Evolutionary conservation across 2,113 vertebrate genomes (phyloP).

Genomic region (Bambusicola thoracicus): DNA sequence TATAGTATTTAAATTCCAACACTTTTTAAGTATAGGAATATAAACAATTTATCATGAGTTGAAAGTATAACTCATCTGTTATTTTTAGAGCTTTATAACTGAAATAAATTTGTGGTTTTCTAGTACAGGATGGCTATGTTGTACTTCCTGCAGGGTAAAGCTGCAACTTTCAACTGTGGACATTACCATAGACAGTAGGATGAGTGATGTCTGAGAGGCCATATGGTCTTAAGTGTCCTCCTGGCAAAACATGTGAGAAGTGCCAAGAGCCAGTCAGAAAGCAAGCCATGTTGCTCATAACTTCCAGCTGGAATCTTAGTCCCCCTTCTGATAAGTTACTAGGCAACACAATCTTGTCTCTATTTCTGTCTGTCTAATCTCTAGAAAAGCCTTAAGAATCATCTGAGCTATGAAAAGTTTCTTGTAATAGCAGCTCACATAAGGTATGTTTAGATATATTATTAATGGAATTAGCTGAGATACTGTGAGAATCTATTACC

Average conservation of each 20-base stretch:
- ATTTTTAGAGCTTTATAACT: not conserved
- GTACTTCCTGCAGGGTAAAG: not conserved
- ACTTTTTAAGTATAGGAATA: not conserved
- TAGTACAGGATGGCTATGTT: not conserved
- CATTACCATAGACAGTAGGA: not conserved
- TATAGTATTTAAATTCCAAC: not conserved
- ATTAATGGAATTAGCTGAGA: not conserved
- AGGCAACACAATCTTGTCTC: not conserved
- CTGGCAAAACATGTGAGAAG: not conserved
- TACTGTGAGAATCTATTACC: not conserved
- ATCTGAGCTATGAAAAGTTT: not conserved
- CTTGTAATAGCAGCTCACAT: not conserved
- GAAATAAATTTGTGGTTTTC: not conserved
- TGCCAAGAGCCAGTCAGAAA: conserved; percentile 38
- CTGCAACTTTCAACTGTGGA: not conserved
- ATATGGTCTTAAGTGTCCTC: not conserved
- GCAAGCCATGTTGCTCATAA: not conserved
- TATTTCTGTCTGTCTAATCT: not conserved
- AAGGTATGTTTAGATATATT: not conserved
- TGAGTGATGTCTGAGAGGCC: not conserved
- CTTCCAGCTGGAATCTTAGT: conserved; percentile 34
- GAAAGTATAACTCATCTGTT: not conserved
- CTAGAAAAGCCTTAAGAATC: not conserved
- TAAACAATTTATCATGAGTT: not conserved
- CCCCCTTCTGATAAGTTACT: not conserved